Conservation (phyloP, 2,113 vertebrate species). For the Myodes glareolus region DNA sequence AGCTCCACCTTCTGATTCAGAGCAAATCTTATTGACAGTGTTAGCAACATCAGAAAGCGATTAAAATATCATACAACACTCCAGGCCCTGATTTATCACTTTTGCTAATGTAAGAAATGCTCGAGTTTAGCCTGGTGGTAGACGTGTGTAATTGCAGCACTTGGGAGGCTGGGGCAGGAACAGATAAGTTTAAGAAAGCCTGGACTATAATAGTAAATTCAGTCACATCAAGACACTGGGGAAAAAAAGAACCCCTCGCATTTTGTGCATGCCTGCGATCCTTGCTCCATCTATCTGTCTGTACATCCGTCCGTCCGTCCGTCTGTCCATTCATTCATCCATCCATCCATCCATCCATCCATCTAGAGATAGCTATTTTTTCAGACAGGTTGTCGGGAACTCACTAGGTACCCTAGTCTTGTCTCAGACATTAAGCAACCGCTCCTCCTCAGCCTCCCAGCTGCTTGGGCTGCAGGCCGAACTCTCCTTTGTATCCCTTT, state of each 20-base stretch:
- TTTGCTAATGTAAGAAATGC: background rate
- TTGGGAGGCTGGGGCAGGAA: background rate
- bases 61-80: too few relatives aligned
- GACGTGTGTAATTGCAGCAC: background rate
- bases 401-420: too few relatives aligned
- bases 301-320: too few relatives aligned
- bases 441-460: background rate
- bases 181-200: background rate
- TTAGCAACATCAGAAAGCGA: too few relatives aligned
- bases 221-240: background rate
- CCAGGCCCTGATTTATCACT: background rate
- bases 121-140: background rate
- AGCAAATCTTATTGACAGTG: too few relatives aligned
- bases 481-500: too few relatives aligned
- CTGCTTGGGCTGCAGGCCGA: background rate
- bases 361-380: background rate
- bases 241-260: background rate
- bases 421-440: too few relatives aligned
- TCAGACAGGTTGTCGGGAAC: background rate
- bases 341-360: too few relatives aligned
- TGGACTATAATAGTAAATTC: background rate
- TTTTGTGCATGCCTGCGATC: background rate
- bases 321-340: too few relatives aligned
- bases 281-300: too few relatives aligned
- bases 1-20: too few relatives aligned